A percentile compares a stretch with the other conserved stretches of the same genome.
Evolutionary conservation across 2,113 vertebrate species (phyloP).

Genomic region (Hippoglossus stenolepis): DNA sequence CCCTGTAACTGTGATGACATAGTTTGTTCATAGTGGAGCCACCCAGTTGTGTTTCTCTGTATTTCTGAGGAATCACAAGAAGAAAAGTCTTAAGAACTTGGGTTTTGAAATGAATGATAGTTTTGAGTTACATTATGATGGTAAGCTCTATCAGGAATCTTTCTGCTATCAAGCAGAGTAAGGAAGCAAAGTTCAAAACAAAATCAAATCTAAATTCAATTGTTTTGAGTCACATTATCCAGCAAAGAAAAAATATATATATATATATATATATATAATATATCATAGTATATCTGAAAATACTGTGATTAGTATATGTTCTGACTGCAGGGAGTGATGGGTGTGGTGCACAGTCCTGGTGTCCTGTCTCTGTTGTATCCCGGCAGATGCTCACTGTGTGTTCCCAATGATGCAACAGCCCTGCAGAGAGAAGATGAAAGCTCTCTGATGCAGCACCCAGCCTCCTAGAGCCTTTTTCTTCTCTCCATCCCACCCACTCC

Average conservation of each 20-base stretch:
- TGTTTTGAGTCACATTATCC: too few species aligned
- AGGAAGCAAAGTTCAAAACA: too few species aligned
- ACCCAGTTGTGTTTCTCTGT: not conserved
- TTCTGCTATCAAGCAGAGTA: not conserved
- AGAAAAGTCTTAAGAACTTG: not conserved
- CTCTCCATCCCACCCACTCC: slow-evolving; percentile 29
- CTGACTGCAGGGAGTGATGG: not conserved
- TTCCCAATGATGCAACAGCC: slow-evolving; percentile 29
- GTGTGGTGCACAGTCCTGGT: not conserved
- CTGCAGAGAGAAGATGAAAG: slow-evolving; percentile 63
- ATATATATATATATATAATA: too few species aligned
- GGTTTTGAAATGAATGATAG: not conserved
- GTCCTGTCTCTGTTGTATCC: slow-evolving; percentile 32
- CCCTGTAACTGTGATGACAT: not conserved
- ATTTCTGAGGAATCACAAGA: not conserved
- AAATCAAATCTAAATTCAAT: too few species aligned
- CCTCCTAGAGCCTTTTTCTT: slow-evolving; percentile 47
- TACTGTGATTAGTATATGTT: not conserved
- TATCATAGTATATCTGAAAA: not conserved
- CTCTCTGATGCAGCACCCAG: slow-evolving; percentile 28
- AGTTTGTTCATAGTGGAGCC: not conserved
- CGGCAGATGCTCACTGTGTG: slow-evolving; percentile 21
- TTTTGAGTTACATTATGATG: not conserved
- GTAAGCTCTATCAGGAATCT: not conserved
- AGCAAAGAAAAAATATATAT: too few species aligned